These are phyloP conservation scores for Pelecanoides urinatrix DNA, from an alignment of 2,113 vertebrate genomes.

Conservation along the genomic window DNA sequence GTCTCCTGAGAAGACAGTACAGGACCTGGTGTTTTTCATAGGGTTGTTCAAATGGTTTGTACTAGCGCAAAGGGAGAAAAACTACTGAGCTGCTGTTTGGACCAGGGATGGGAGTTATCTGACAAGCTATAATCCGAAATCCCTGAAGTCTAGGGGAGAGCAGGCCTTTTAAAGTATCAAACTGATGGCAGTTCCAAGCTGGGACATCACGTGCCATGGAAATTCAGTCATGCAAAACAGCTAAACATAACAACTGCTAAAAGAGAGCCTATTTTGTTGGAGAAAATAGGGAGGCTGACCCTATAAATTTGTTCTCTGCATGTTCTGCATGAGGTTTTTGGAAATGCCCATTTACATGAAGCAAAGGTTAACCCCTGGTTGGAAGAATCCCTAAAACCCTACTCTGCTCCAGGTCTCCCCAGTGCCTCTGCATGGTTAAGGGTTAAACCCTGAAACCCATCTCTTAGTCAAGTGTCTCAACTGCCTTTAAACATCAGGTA, in stretches of 20 bases:
- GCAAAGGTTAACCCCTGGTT: background rate
- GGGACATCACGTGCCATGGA: background rate
- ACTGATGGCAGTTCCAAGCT: background rate
- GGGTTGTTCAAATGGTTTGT: background rate
- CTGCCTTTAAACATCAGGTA: background rate
- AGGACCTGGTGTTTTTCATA: background rate
- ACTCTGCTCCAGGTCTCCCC: background rate
- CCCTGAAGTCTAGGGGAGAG: background rate
- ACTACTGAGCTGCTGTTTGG: background rate
- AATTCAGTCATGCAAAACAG: slow-evolving; percentile 7
- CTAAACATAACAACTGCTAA: background rate
- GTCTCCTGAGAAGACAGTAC: background rate
- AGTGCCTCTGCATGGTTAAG: background rate
- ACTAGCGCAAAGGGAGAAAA: background rate
- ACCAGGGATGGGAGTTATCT: background rate
- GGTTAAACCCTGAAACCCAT: background rate
- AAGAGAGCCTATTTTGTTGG: background rate
- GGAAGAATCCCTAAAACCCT: background rate
- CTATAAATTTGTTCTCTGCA: background rate
- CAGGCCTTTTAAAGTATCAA: background rate
- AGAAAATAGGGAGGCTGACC: background rate
- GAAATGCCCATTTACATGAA: background rate
- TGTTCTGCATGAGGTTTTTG: background rate
- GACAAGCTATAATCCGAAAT: background rate
- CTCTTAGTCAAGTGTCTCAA: background rate